These are phyloP conservation scores for Nesometra sesokonis DNA, from an alignment of 35 echinoderm and acorn worm species.

Conservation along the genomic window DNA sequence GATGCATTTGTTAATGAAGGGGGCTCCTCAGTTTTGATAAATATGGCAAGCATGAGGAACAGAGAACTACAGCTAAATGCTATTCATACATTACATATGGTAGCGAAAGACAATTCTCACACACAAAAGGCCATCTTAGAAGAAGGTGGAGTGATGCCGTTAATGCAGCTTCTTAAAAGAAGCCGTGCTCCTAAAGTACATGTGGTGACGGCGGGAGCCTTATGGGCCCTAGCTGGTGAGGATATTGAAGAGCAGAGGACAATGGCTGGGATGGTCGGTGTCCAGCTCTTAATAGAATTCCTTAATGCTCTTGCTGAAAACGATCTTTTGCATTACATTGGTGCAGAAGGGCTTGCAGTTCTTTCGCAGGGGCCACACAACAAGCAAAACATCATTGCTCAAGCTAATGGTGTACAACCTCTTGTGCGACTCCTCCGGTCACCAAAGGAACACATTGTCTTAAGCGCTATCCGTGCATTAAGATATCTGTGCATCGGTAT, in stretches of 20 bases:
- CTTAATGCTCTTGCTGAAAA: conserved; percentile 67
- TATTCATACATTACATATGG: conserved; percentile 75
- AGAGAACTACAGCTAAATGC: conserved; percentile 73
- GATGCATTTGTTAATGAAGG: conserved; percentile 78
- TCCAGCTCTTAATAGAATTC: conserved; percentile 81
- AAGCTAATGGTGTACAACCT: conserved; percentile 85
- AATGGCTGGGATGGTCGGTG: conserved; percentile 91
- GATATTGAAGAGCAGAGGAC: conserved; percentile 80
- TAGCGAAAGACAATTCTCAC: conserved; percentile 90
- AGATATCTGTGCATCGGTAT: conserved; percentile 81
- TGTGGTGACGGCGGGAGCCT: conserved; percentile 70
- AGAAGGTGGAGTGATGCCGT: conserved; percentile 79
- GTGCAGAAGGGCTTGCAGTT: conserved; percentile 83
- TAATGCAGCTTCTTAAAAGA: conserved; percentile 80
- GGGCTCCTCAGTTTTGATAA: conserved; percentile 73
- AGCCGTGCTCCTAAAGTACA: conserved; percentile 81
- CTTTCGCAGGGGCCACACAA: conserved; percentile 79
- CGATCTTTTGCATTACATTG: conserved; percentile 91
- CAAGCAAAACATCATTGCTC: conserved; percentile 76
- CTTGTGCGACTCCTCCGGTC: conserved; percentile 72
- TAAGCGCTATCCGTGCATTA: conserved; percentile 76
- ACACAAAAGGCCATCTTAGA: conserved; percentile 94
- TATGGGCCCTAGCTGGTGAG: conserved; percentile 91
- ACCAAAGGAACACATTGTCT: conserved; percentile 91
- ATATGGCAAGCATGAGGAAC: conserved; percentile 45